Percentiles rank a stretch among this genome's conserved stretches.
phyloP scores from a whole-genome alignment of 2,797 vertebrate species.

The Siniperca undulata region DNA sequence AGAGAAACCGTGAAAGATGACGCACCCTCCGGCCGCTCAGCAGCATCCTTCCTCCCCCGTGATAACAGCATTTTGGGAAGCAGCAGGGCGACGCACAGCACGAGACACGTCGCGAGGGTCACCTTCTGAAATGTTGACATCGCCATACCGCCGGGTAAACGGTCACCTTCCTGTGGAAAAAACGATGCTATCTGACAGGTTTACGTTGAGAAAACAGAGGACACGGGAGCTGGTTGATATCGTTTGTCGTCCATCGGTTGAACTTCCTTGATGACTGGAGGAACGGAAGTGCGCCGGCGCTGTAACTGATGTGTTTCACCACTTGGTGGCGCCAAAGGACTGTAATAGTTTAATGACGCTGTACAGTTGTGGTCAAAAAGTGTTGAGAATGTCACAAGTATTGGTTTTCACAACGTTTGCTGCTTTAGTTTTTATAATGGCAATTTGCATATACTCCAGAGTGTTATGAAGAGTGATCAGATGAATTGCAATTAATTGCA shows the following conservation, averaged over 20 bases:
- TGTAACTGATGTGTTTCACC: not conserved
- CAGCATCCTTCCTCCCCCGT: constrained; percentile 81
- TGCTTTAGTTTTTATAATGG: no score
- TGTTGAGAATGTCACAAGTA: no score
- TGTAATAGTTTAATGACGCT: no score
- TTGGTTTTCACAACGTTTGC: no score
- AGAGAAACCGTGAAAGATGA: constrained; percentile 16
- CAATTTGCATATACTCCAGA: no score
- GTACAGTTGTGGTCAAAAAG: no score
- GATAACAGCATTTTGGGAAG: constrained; percentile 90
- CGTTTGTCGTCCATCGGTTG: constrained; percentile 12
- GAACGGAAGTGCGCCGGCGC: constrained; percentile 59
- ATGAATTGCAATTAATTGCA: no score
- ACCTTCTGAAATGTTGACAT: constrained; percentile 88
- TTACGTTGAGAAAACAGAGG: not conserved
- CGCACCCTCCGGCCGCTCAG: constrained; percentile 87
- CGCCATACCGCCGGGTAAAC: constrained; percentile 76
- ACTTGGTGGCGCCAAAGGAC: constrained; percentile 32
- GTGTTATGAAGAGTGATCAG: no score
- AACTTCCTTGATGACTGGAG: constrained; percentile 53
- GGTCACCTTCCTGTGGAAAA: not conserved
- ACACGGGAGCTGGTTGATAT: not conserved
- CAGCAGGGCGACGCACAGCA: constrained; percentile 91
- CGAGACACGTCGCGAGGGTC: constrained; percentile 88
- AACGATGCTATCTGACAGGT: rapidly evolving